Base-by-base conservation (phyloP, 92 coral and sea anemone genomes). In the Palythoa caribaeorum region DNA sequence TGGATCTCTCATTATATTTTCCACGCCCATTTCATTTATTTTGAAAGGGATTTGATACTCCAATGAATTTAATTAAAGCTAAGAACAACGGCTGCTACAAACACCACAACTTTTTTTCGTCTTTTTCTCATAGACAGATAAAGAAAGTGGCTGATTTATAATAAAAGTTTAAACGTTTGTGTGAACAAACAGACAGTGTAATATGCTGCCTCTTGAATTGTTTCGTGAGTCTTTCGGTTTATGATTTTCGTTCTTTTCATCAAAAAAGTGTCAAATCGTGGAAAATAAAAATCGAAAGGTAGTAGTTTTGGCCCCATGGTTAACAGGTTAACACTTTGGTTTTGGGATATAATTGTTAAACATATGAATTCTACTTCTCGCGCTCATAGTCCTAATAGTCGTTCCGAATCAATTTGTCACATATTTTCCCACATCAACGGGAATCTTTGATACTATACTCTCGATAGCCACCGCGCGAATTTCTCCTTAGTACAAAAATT, bases 1-100 rank as follows among this genome's bases (percentile, higher is more conserved):
- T 81, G 86, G 66, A 81, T 81, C 38, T 79, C 84, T 79, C 57
- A 79, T 79, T 79, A 79, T 66, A 63, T 48, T 81, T 80, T 81
- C 86, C 86, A 81, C 86, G 86, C 86, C 86, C 75, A 65, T 81
- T 66, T 71, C 36, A 6, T 81, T 69, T 35, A 40, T 71, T 66
- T 65, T 47, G 74, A 48, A 80, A 63, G 47, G 28, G 60, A n/a
- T 66, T 20, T 66, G 86, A 66, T 81, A 81, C 60, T 44, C 76
- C 38, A 12, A 38, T 16, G 62, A 81, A 81, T 63, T 63, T 66
- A 65, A 81, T 81, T 66, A 81, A 63, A 81, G 60, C 47, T 36
- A 81, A 70, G 44, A 80, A 62, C 54, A 63, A 63, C 75, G 73
- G 55, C 39, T 21, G 39, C 75, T 19, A 6, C 36, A 36, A 54